Base-by-base conservation (phyloP, 2,113 vertebrate species). In the Odocoileus hemionus region DNA sequence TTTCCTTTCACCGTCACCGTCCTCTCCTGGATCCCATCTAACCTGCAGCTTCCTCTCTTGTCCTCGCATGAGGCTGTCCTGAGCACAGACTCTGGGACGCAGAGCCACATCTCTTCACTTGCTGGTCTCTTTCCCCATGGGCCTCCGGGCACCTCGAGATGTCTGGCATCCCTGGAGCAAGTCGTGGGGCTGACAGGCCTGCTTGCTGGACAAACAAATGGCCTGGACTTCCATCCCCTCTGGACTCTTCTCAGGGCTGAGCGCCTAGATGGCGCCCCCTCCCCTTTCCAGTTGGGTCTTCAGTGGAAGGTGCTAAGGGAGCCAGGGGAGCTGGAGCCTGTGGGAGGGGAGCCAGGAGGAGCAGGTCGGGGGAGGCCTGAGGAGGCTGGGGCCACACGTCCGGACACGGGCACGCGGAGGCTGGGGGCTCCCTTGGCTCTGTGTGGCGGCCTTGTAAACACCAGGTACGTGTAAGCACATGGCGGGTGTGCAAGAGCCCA, bases 171-270 rank as follows among this genome's bases (percentile, higher is more conserved):
- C 58, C 43, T 14, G 12, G 19, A 54, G 36, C 36, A 19, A 26
- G 50, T 14, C 0, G 0, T 23, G 86, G 36, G 33, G 64, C 10
- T 47, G 76, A 60, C 11, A 3, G 0, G 2, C n/a, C 17, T 7
- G n/a, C 3, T 55, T 1, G 3, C 33, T 25, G n/a, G 60, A 45
- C 39, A 12, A 26, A 13, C 0, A 1, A 6, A 2, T 3, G 14
- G 1, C n/a, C 57, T 61, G 60, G 60, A 3, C 25, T 19, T 57
- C 36, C 6, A 0, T 83, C 25, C 47, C 33, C 45, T 80, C 80
- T 55, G n/a, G 52, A 83, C 13, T n/a, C 17, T 0, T 30, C 58
- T 23, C 1, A 1, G 64, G 64, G 15, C 9, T 9, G 39, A 28
- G 60, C 3, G 2, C 15, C 26, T 30, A 7, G 55, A 6, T 1